phyloP scores from a whole-genome alignment of 1,140 invertebrate species.

The Drosophila bocqueti region DNA sequence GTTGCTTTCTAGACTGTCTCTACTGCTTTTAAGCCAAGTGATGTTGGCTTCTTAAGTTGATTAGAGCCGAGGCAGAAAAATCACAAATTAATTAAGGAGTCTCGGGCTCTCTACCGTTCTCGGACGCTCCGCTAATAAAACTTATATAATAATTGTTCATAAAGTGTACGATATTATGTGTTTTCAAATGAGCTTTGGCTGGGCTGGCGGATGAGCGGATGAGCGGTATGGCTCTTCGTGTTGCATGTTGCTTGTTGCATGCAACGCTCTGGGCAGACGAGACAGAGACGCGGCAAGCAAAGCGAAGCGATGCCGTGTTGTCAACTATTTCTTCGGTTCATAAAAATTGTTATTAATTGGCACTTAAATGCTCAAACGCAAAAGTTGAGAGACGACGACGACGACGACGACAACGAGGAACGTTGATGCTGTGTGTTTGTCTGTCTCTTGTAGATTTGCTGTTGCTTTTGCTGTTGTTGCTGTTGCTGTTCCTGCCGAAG shows the following conservation, averaged over 20 bases:
- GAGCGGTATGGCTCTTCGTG: slow-evolving; percentile 31
- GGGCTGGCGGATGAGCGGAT: slow-evolving; percentile 28
- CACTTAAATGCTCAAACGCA: slow-evolving; percentile 85
- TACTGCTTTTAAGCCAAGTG: slow-evolving; percentile 1
- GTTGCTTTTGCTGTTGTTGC: slow-evolving; percentile 24
- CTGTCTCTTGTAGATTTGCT: slow-evolving; percentile 28
- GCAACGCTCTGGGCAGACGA: slow-evolving; percentile 51
- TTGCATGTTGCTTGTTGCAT: slow-evolving; percentile 80
- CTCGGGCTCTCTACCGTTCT: slow-evolving; percentile 11
- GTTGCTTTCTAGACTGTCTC: slow-evolving; percentile 1
- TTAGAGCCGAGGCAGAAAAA: slow-evolving; percentile 59
- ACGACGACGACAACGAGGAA: slow-evolving; percentile 31
- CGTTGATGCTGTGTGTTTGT: slow-evolving; percentile 53
- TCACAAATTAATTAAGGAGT: slow-evolving; percentile 83
- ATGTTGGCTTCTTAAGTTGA: slow-evolving; percentile 17
- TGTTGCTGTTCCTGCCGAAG: slow-evolving; percentile 52
- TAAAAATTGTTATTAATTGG: slow-evolving; percentile 85
- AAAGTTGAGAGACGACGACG: slow-evolving; percentile 74
- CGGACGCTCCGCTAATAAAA: slow-evolving; percentile 74
- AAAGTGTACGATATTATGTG: slow-evolving; percentile 84
- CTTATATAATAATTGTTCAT: slow-evolving; percentile 85
- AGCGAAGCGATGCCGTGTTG: slow-evolving; percentile 76
- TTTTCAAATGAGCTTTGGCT: slow-evolving; percentile 83
- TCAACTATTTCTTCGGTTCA: slow-evolving; percentile 85
- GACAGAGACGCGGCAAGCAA: slow-evolving; percentile 5